Evolutionary conservation across 2,888 invertebrate species (phyloP), one percentile per base, ranked within the genome.

Genomic region (Rotaria sp.): DNA sequence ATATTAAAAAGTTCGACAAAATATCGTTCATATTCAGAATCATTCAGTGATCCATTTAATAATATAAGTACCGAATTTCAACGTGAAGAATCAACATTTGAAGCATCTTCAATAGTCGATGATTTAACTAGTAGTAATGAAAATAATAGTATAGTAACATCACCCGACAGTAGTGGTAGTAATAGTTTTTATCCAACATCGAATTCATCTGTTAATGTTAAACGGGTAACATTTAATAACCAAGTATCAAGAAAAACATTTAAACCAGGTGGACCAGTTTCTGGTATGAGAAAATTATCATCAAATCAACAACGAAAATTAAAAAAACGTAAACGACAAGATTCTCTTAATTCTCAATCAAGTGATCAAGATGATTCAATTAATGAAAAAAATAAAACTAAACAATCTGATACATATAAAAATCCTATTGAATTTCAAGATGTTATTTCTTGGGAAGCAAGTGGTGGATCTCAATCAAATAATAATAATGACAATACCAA

Each of bases 191-290:
- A n/a, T 45, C 15, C 45, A 45, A 80, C 80, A 80, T 45, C 80
- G 26, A 41, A n/a, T n/a, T 41, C 45, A n/a, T 45, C 80, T 5
- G 8, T 2, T 13, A 45, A 45, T 26, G 80, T 80, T 2, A 86
- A 86, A 59, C 41, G 41, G 84, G 86, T 86, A 4, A 85, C 86
- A 38, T 86, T 86, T 59, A 86, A 75, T 45, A 86, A 86, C 21
- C 86, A 86, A 85, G 86, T 86, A 75, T 80, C 85, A 10, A 67
- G 85, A 38, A 86, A 86, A 84, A 55, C 85, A n/a, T 86, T 86
- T 45, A 86, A 86, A 85, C 86, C 86, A 57, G 85, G 85, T 48
- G 85, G 85, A 7, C 85, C 86, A 13, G 84, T 86, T 13, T 57
- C 57, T 38, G 86, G 86, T 48, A 86, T 86, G 86, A 85, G 75